Evolutionary conservation across 2,888 invertebrate genomes (phyloP).

Genomic region (Dichetophora obliterata): DNA sequence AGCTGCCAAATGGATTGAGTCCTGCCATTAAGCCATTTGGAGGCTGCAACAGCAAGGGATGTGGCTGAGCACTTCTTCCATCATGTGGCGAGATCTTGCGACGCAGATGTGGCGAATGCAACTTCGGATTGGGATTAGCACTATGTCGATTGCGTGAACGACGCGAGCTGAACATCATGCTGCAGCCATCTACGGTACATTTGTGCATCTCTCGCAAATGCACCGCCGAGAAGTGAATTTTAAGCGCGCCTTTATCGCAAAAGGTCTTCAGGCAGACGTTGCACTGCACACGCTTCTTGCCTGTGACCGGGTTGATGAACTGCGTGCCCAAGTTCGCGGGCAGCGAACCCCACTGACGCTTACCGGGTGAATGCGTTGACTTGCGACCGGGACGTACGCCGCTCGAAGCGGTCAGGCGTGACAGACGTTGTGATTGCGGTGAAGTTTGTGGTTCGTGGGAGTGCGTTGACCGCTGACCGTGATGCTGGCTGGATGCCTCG

Average conservation of each 20-base stretch:
- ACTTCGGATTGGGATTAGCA: conserved; percentile 97
- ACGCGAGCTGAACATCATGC: conserved; percentile 99
- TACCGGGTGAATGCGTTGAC: conserved; percentile 72
- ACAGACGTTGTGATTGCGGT: conserved; percentile 53
- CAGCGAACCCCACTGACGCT: conserved; percentile 84
- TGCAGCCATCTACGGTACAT: conserved; percentile 98
- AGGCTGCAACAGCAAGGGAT: conserved; percentile 83
- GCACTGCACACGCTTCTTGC: conserved; percentile 97
- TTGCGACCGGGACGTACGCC: conserved; percentile 60
- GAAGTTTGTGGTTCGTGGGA: conserved; percentile 49
- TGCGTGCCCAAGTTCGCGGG: conserved; percentile 89
- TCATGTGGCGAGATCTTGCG: conserved; percentile 96
- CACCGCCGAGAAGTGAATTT: conserved; percentile 99
- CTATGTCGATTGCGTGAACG: conserved; percentile 96
- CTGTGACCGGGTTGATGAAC: conserved; percentile 92
- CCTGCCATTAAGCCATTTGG: conserved; percentile 72
- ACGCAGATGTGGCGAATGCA: conserved; percentile 94
- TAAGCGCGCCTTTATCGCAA: conserved; percentile 99
- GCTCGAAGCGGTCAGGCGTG: conserved; percentile 54
- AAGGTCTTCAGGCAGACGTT: conserved; percentile 98
- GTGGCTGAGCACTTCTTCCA: conserved; percentile 89
- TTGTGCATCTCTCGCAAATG: conserved; percentile 99
- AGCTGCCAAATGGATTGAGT: conserved; percentile 82
- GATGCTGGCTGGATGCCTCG: conserved; percentile 45
- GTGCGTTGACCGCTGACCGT: conserved; percentile 46